phyloP scores from a whole-genome alignment of 1,140 invertebrate genomes.

The Euura saliciscinereae region DNA sequence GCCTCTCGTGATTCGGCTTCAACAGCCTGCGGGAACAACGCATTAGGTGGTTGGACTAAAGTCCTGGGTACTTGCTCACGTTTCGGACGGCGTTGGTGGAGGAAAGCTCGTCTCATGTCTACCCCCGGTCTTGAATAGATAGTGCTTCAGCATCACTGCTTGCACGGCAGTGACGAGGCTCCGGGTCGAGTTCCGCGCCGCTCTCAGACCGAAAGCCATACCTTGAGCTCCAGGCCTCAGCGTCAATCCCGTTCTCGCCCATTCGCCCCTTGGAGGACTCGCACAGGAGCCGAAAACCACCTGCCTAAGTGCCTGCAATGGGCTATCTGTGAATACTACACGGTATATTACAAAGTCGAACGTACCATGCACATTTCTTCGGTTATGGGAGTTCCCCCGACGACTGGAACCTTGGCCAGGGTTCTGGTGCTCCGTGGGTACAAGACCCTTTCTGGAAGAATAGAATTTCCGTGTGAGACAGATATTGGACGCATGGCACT shows the following conservation, averaged over 20 bases:
- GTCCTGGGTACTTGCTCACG: conserved; percentile 51
- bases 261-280: conserved; percentile 67
- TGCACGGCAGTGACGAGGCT: conserved; percentile 71
- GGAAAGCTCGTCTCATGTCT: conserved; percentile 49
- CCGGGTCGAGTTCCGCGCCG: conserved; percentile 68
- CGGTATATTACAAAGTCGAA: conserved; percentile 9
- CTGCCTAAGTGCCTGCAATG: conserved; percentile 61
- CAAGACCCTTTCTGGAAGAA: conserved; percentile 57
- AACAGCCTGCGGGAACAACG: conserved; percentile 62
- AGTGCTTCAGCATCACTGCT: conserved; percentile 70
- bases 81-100: conserved; percentile 56
- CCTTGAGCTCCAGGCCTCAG: conserved; percentile 64
- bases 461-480: background rate
- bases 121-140: conserved; percentile 67
- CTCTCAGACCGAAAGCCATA: conserved; percentile 65
- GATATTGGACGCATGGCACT: too few relatives aligned
- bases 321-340: background rate
- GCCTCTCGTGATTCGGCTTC: conserved; percentile 70
- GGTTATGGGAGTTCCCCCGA: conserved; percentile 70
- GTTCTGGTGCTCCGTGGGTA: conserved; percentile 56
- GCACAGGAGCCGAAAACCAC: conserved; percentile 66
- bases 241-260: conserved; percentile 66
- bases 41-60: conserved; percentile 8
- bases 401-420: conserved; percentile 48
- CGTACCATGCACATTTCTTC: conserved; percentile 68